These are phyloP conservation scores for Cladopsammia gracilis DNA, from an alignment of 64 coral and sea anemone species.

Conservation along the genomic window DNA sequence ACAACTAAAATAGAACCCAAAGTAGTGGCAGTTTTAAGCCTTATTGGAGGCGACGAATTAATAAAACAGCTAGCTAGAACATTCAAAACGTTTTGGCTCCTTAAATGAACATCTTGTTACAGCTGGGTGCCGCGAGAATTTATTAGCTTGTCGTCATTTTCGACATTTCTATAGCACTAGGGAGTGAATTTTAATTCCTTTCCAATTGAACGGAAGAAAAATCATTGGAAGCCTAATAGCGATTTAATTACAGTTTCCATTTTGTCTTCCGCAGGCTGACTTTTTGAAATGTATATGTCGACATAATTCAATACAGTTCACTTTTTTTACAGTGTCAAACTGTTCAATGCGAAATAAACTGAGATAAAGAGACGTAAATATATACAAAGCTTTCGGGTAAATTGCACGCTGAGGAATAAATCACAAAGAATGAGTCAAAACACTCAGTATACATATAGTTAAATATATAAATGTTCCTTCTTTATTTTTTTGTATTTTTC, in stretches of 20 bases:
- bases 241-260: neutral
- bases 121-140: neutral
- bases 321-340: neutral
- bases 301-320: neutral
- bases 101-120: neutral
- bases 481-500: neutral
- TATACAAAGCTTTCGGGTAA: too few relatives aligned
- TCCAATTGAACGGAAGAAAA: neutral
- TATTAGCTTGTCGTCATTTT: neutral
- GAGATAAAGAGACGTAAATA: too few relatives aligned
- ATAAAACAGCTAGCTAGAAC: neutral
- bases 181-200: neutral
- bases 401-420: neutral
- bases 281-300: constrained; percentile 6
- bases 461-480: neutral
- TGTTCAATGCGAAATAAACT: neutral
- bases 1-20: too few relatives aligned
- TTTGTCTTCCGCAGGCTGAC: neutral
- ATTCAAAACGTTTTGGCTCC: neutral
- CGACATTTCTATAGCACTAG: neutral
- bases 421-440: too few relatives aligned
- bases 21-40: too few relatives aligned
- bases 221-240: neutral
- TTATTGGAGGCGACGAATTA: neutral
- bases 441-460: neutral